Base-by-base conservation (phyloP, 2,888 invertebrate genomes). In the Girardia tigrina region DNA sequence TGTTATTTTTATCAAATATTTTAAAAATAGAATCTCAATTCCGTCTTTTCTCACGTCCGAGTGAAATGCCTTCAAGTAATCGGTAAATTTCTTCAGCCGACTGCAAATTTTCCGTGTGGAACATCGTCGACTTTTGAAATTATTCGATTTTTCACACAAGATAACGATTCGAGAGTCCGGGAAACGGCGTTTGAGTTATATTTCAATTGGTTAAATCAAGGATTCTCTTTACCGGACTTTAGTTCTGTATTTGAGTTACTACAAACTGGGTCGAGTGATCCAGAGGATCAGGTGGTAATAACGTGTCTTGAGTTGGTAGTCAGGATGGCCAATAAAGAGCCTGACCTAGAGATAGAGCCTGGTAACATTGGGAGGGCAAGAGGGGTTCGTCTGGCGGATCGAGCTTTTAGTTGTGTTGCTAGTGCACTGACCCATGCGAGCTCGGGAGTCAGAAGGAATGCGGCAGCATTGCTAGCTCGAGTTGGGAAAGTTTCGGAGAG, bases 111-210 rank as follows among this genome's bases (percentile, higher is more conserved):
- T 27, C 71, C 27, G 2, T 71, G 71, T 27, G 71, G 71, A n/a
- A 16, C 28, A 27, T 28, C 71, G 14, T 16, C 14, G 16, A 27
- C 29, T 2, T 27, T 28, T 71, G 28, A 71, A 16, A n/a, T 71
- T 14, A n/a, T 71, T 2, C 8, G 20, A 14, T 71, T 26, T 26
- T 71, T 28, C 23, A 71, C 71, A 16, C 6, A 71, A n/a, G 71
- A 71, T 71, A 16, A 28, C n/a, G 71, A 71, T 28, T 14, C 28
- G 4, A 71, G 71, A 28, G 71, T 71, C 23, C 6, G 71, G 26
- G 71, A 71, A 28, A n/a, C 71, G 6, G 71, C 71, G 14, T 71
- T 28, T 28, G 71, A 27, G 14, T 14, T 27, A n/a, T 71, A 28
- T 28, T 6, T 71, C 16, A 26, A 71, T n/a, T 71, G 71, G 71